Conservation (phyloP, 2,888 invertebrate genomes). For the Megalurothrips usitatus region DNA sequence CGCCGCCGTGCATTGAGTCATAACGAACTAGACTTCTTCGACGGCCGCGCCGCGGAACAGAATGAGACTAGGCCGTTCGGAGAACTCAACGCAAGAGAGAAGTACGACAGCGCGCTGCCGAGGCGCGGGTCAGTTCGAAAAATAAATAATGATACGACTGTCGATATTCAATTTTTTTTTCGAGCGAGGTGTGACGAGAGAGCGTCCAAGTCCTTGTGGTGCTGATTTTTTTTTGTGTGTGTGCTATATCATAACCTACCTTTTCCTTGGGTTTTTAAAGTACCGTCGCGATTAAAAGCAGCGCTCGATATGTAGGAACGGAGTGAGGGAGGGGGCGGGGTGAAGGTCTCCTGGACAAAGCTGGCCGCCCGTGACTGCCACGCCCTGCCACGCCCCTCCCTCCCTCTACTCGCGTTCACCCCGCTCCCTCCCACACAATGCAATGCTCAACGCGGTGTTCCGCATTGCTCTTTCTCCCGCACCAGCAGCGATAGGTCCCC, state of each 20-base stretch:
- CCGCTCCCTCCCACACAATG: background rate
- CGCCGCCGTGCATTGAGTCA: no score
- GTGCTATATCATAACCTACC: no score
- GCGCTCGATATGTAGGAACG: background rate
- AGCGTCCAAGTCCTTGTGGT: background rate
- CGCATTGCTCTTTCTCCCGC: background rate
- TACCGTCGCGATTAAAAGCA: no score
- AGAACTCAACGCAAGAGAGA: background rate
- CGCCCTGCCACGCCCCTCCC: background rate
- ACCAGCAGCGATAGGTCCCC: no score
- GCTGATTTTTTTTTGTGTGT: background rate
- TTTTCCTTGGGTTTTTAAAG: no score
- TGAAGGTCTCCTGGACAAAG: slow-evolving; percentile 6
- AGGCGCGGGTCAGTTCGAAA: no score
- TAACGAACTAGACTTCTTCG: no score
- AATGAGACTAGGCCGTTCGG: background rate
- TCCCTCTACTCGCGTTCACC: background rate
- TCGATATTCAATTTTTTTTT: background rate
- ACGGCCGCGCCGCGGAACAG: no score
- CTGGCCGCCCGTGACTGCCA: background rate
- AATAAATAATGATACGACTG: no score
- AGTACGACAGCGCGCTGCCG: no score
- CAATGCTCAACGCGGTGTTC: background rate
- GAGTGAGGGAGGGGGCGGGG: background rate
- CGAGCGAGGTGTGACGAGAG: background rate